Percentiles rank a stretch among this genome's conserved stretches.
phyloP scores from a whole-genome alignment of 2,797 vertebrate genomes.

The Brotula barbata region DNA sequence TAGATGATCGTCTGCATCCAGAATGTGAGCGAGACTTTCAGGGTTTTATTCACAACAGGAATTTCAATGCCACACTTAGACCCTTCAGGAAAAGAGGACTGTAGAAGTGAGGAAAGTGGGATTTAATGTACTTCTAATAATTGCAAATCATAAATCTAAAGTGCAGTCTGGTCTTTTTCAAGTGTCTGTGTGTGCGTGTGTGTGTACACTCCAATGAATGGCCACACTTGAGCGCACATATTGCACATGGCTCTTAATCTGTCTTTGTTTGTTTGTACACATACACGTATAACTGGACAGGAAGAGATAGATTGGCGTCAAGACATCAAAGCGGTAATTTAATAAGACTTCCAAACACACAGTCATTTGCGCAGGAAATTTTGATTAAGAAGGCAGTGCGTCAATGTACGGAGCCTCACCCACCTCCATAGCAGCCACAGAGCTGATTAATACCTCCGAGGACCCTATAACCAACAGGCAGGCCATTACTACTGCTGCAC shows the following conservation, averaged over 20 bases:
- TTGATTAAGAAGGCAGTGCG: slow-evolving; percentile 62
- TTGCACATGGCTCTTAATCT: slow-evolving; percentile 14
- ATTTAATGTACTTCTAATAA: neutral
- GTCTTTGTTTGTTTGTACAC: slow-evolving; percentile 30
- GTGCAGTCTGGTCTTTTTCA: neutral
- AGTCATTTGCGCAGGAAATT: slow-evolving; percentile 56
- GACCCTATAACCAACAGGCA: slow-evolving; percentile 36
- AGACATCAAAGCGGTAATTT: slow-evolving; percentile 65
- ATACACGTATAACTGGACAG: slow-evolving; percentile 12
- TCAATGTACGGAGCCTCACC: slow-evolving; percentile 38
- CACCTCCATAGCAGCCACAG: slow-evolving; percentile 53
- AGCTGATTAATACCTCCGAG: slow-evolving; percentile 70
- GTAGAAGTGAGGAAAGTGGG: slow-evolving; percentile 1
- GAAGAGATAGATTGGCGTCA: slow-evolving; percentile 46
- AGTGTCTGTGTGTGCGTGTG: too few species aligned
- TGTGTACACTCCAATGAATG: neutral
- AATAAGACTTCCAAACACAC: slow-evolving; percentile 58
- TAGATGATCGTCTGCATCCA: slow-evolving; percentile 39
- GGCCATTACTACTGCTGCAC: slow-evolving; percentile 38
- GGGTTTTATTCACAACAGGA: slow-evolving; percentile 27
- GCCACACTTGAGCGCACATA: slow-evolving; percentile 6
- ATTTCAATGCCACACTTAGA: slow-evolving; percentile 22
- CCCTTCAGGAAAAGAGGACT: neutral
- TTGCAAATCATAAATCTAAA: slow-evolving; percentile 21
- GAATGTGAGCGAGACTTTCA: slow-evolving; percentile 26